These are phyloP conservation scores for Trachelipus rathkii DNA, from an alignment of 1,140 invertebrate genomes.

Conservation along the genomic window DNA sequence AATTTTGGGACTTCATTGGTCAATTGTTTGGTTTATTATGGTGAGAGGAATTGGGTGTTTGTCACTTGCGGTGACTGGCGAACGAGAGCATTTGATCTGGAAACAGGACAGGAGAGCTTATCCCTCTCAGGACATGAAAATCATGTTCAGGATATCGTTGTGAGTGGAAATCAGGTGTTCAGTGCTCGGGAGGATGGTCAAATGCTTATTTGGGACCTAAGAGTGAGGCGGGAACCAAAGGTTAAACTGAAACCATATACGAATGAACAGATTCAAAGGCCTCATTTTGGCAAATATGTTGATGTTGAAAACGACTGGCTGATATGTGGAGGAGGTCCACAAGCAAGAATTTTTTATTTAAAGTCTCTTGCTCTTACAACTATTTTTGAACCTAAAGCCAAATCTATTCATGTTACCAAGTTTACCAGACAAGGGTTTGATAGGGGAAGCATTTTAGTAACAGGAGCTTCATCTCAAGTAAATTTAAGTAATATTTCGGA, in stretches of 20 bases:
- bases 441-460: background rate
- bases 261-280: conserved; percentile 31
- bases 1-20: conserved; percentile 32
- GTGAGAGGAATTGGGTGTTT: conserved; percentile 26
- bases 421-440: conserved; percentile 29
- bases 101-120: conserved; percentile 32
- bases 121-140: conserved; percentile 40
- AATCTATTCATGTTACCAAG: conserved; percentile 35
- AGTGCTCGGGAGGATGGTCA: conserved; percentile 39
- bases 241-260: conserved; percentile 33
- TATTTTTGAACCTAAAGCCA: conserved; percentile 28
- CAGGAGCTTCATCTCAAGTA: background rate
- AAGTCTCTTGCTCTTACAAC: conserved; percentile 38
- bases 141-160: conserved; percentile 42
- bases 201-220: conserved; percentile 39
- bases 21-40: conserved; percentile 36
- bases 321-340: conserved; percentile 42
- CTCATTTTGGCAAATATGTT: conserved; percentile 34
- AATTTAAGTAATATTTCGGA: background rate
- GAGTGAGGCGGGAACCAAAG: conserved; percentile 32
- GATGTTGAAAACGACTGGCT: conserved; percentile 38
- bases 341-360: conserved; percentile 39
- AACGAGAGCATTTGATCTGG: conserved; percentile 37
- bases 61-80: conserved; percentile 43
- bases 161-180: conserved; percentile 34